These are phyloP conservation scores for Volucella inflata DNA, from an alignment of 2,888 invertebrate genomes.

Conservation along the genomic window DNA sequence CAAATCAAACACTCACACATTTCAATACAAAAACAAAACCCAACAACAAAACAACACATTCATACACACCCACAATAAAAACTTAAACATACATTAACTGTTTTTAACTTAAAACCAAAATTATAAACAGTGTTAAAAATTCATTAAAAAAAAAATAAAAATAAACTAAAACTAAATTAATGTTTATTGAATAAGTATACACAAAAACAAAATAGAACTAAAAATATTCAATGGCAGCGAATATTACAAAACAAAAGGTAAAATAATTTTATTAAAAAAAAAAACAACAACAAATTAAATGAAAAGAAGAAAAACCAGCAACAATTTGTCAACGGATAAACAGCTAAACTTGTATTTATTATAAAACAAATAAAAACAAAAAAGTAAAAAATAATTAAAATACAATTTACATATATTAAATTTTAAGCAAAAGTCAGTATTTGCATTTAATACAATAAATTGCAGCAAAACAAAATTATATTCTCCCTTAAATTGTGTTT, in stretches of 20 bases:
- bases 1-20: conserved; percentile 56
- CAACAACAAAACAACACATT: conserved; percentile 61
- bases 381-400: conserved; percentile 74
- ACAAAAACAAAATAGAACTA: conserved; percentile 56
- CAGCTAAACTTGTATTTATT: conserved; percentile 72
- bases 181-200: conserved; percentile 66
- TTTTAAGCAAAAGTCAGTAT: conserved; percentile 68
- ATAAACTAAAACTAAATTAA: conserved; percentile 75
- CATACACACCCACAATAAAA: conserved; percentile 74
- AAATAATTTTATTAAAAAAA: conserved; percentile 41
- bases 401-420: conserved; percentile 37
- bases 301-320: conserved; percentile 44
- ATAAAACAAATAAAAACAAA: conserved; percentile 76
- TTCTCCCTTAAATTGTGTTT: conserved; percentile 61
- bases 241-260: conserved; percentile 45
- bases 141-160: conserved; percentile 36
- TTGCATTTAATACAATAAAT: conserved; percentile 65
- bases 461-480: conserved; percentile 45
- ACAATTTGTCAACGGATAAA: conserved; percentile 57
- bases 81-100: conserved; percentile 60
- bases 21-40: conserved; percentile 77
- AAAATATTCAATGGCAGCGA: conserved; percentile 70
- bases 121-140: neutral
- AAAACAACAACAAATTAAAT: conserved; percentile 64
- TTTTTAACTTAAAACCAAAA: neutral